A percentile compares a stretch with the other conserved stretches of the same genome.
Evolutionary conservation across 2,113 vertebrate species (phyloP).

Genomic region (Tragelaphus scriptus): DNA sequence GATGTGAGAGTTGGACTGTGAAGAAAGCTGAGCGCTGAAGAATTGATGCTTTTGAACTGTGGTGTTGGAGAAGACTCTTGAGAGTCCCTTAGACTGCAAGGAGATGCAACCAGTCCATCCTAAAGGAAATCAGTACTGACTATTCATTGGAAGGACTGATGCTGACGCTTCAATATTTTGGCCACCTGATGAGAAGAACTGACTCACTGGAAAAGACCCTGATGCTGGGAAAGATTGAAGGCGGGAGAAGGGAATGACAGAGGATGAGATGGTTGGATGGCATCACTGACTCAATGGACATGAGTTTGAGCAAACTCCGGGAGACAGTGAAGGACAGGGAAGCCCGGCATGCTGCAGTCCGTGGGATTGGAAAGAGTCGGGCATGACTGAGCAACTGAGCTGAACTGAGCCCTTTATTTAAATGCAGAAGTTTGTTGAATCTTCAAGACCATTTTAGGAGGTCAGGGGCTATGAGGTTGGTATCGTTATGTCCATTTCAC

Average conservation of each 20-base stretch:
- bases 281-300: not conserved
- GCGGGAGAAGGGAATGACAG: not conserved
- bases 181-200: not conserved
- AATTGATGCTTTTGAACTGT: not conserved
- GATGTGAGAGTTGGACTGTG: not conserved
- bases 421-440: not conserved
- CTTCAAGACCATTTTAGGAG: not conserved
- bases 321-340: not conserved
- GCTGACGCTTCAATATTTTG: not conserved
- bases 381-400: not conserved
- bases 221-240: not conserved
- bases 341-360: not conserved
- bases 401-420: not conserved
- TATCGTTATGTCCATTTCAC: not conserved
- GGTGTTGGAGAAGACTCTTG: not conserved
- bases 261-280: not conserved
- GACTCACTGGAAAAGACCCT: not conserved
- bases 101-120: not conserved
- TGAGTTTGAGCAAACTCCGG: not conserved
- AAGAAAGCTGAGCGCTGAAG: accelerated
- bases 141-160: not conserved
- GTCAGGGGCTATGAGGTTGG: not conserved
- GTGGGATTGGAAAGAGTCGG: not conserved
- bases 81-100: not conserved
- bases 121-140: not conserved